Evolutionary conservation across 2,797 vertebrate genomes (phyloP), one percentile per base, ranked within the genome.

Genomic region (Cyclopterus lumpus): DNA sequence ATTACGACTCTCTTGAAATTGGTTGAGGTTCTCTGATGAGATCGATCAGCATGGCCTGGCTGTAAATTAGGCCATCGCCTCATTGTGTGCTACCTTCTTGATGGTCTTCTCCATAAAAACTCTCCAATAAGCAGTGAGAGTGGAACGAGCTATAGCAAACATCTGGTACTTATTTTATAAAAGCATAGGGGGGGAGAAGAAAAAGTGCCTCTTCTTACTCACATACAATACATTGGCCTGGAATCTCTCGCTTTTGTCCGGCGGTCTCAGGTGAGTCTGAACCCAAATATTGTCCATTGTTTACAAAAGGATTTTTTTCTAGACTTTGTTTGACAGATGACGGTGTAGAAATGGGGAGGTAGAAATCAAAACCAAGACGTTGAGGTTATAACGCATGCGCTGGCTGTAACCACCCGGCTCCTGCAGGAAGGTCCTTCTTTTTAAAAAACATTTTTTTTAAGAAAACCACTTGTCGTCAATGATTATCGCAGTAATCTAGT

Each of bases 1-100:
- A 79, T 86, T 70, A 86, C n/a, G 8, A 75, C 71, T 79, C 67
- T 61, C 66, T 53, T 0, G 34, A 75, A 90, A 91, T 88, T 8
- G 87, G 86, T 89, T 48, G 48, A 77, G 74, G 64, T 79, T 76
- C 73, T 85, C 77, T 86, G 82, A 89, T 89, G 86, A 66, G 67
- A 90, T 91, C 60, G 73, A 92, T 92, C 65, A 78, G 73, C 67
- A 36, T 10, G 38, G 71, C 53, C 73, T 51, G 65, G 75, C 73
- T 62, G 70, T 87, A 89, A 87, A 91, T 84, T 34, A 71, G 67
- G 67, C 79, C 85, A 84, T 81, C 83, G 73, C 71, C 69, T 77
- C 9, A 2, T 72, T n/a, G n/a, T 20, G 8, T 26, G 59, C 65
- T 68, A 51, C 80, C 79, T 70, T 79, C 75, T 38, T 85, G 75